Evolutionary conservation across 2,113 vertebrate species (phyloP), one percentile per base, ranked within the genome.

Genomic region (Halcyon senegalensis): DNA sequence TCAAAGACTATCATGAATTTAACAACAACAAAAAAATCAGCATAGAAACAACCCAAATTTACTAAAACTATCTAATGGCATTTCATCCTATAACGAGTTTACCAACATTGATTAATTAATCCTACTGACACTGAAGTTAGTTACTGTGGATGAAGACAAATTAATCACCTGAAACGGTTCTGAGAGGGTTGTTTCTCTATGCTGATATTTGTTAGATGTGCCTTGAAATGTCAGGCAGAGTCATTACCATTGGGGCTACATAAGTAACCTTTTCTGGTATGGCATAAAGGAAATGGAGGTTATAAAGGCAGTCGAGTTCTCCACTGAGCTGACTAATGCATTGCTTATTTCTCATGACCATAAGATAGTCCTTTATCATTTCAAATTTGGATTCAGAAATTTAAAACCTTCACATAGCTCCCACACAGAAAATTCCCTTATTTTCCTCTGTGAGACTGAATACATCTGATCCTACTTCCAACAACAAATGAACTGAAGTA

Each of bases 211-310:
- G 82, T 51, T 92, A 70, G 78, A 85, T 95, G 82, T 80, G 76
- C 79, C 90, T 94, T 77, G 85, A 96, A 96, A 96, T 93, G 93
- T 94, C 93, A 96, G 70, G 37, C 59, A 63, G 73, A 84, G 78
- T 39, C 79, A 35, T 93, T 94, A 70, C 70, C 1, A 5, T 20
- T 69, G 77, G 70, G 81, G 82, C 67, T 88, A 82, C 72, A 41
- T 44, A 48, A 60, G 55, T 88, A 35, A 96, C 90, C 59, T 96
- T 92, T 93, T 41, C 92, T 90, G 50, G n/a, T 84, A 46, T 23
- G 19, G 41, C 31, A 35, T 3, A 28, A 76, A 79, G 74, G 58
- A 82, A 91, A 82, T 25, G 30, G 56, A 72, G 84, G 81, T 91
- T 85, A 58, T 48, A 76, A 60, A 96, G 91, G 87, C 80, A 86